Base-by-base conservation (phyloP, 2,797 vertebrate species). In the Tamandua tetradactyla region DNA sequence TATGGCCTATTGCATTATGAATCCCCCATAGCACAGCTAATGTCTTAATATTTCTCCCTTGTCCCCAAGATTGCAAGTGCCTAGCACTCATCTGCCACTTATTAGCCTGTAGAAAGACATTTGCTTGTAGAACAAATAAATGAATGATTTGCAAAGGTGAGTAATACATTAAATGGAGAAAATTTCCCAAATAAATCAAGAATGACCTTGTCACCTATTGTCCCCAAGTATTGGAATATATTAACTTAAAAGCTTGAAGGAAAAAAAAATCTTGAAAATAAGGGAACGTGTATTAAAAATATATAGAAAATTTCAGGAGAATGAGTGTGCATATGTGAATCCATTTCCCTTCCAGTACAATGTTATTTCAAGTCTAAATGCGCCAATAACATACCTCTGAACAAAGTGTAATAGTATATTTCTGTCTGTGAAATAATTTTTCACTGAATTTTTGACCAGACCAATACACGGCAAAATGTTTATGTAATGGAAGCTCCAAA, bases 191-290 rank as follows among this genome's bases (percentile, higher is more conserved):
- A 55, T 0, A 44, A 18, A 74, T 72, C 35, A 87, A 89, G 74
- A 80, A 79, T 69, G 22, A 35, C 14, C 14, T 57, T 37, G 12
- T 75, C 72, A 68, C 22, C 25, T 89, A 78, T 91, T 74, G 44
- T 15, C 89, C n/a, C 25, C 15, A 85, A 79, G 25, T 81, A 75
- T 66, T 94, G n/a, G 12, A 94, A 62, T 84, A 87, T 12, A 83
- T 85, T 37, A 71, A 71, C 32, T 42, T 90, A n/a, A n/a, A n/a
- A n/a, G n/a, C 35, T 52, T 52, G 49, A n/a, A n/a, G n/a, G n/a
- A n/a, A n/a, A n/a, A n/a, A n/a, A 11, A 69, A 91, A 96, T 52
- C 30, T 92, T 93, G 59, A 85, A 94, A 84, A 74, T 62, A 68
- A 71, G 92, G n/a, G 47, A 89, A 47, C 14, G 69, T 91, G 7